phyloP scores from a whole-genome alignment of 1,140 invertebrate genomes.

The Brachionus plicatilis region DNA sequence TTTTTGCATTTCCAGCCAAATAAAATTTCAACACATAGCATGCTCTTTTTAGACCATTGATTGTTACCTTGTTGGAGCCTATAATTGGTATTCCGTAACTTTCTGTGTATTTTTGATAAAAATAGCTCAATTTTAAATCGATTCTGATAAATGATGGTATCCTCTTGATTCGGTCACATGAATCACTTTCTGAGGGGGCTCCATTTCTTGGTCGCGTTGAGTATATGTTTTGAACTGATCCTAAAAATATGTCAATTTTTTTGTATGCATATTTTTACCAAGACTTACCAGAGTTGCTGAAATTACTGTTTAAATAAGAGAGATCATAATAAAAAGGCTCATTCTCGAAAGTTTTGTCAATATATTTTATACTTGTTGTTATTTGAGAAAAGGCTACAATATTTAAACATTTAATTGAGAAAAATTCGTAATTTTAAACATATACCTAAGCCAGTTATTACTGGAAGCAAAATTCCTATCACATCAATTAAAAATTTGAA shows the following conservation, averaged over 20 bases:
- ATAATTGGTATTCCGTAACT: constrained; percentile 49
- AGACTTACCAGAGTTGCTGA: neutral
- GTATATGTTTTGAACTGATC: neutral
- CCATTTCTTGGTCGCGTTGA: neutral
- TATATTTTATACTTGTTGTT: neutral
- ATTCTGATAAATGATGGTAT: constrained; percentile 20
- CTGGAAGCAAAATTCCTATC: neutral
- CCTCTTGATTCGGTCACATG: neutral
- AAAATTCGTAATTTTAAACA: neutral
- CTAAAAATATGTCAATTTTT: neutral
- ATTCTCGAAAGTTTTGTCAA: neutral
- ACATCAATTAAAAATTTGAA: neutral
- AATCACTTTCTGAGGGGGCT: neutral
- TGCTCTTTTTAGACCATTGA: constrained; percentile 43
- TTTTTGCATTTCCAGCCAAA: constrained; percentile 44
- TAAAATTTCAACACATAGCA: constrained; percentile 47
- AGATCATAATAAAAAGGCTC: constrained; percentile 8
- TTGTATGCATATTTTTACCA: neutral
- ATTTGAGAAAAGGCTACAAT: neutral
- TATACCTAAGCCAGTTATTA: neutral
- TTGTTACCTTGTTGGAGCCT: constrained; percentile 41
- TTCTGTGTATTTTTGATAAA: constrained; percentile 49
- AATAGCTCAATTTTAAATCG: constrained; percentile 42
- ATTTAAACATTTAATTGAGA: neutral
- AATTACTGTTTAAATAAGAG: constrained; percentile 2